Conservation (phyloP, 2,113 vertebrate species). For the Apistogramma diplotaenia region DNA sequence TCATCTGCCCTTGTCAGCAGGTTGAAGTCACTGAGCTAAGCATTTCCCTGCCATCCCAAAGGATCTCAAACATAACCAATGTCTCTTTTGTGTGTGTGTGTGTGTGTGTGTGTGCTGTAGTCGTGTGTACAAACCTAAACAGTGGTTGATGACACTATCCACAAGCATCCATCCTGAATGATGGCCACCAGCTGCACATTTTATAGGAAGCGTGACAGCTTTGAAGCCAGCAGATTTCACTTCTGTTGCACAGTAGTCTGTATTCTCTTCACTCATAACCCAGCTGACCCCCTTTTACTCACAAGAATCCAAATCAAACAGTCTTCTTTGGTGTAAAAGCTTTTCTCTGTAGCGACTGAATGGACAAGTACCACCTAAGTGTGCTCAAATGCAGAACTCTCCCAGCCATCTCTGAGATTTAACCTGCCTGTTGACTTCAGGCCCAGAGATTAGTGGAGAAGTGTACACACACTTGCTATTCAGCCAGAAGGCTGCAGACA, state of each 20-base stretch:
- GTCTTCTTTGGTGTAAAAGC: conserved; percentile 29
- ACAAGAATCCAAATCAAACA: conserved; percentile 55
- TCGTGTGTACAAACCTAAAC: not conserved
- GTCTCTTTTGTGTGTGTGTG: conserved; percentile 13
- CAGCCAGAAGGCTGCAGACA: conserved; percentile 19
- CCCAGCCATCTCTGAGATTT: conserved; percentile 52
- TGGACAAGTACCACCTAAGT: conserved; percentile 47
- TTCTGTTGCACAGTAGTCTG: not conserved
- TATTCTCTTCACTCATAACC: conserved; percentile 22
- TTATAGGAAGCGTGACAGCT: not conserved
- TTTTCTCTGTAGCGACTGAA: conserved; percentile 30
- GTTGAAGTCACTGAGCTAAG: conserved; percentile 62
- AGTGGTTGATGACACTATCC: conserved; percentile 5
- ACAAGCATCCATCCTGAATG: not conserved
- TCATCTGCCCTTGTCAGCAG: conserved; percentile 55
- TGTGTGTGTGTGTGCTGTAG: not conserved
- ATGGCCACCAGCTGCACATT: not conserved
- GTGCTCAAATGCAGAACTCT: conserved; percentile 30
- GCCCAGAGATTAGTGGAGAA: conserved; percentile 57
- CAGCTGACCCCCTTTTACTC: conserved; percentile 32
- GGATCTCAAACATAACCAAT: conserved; percentile 40
- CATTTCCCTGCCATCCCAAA: conserved; percentile 51
- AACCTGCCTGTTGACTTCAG: conserved; percentile 66
- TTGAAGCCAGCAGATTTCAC: not conserved
- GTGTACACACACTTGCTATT: conserved; percentile 58